phyloP scores from a whole-genome alignment of 2,113 vertebrate species.

The Romanogobio albipinnatus region DNA sequence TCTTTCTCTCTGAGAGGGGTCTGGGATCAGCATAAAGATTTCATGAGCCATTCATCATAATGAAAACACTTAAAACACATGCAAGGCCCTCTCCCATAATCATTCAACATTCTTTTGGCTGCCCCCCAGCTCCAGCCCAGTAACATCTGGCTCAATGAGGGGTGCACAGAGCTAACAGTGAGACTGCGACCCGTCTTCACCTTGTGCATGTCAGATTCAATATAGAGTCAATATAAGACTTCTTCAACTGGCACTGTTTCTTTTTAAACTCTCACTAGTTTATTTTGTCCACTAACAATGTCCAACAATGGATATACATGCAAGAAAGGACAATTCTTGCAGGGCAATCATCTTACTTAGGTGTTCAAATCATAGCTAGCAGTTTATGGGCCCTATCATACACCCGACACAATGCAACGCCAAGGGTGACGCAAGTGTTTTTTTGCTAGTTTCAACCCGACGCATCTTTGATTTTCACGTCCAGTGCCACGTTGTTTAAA shows the following conservation, averaged over 20 bases:
- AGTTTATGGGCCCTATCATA: too few relatives aligned
- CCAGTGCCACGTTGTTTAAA: too few relatives aligned
- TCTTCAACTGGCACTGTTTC: background rate
- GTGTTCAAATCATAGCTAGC: too few relatives aligned
- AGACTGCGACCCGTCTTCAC: background rate
- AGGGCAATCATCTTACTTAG: too few relatives aligned
- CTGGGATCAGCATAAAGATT: constrained; percentile 40
- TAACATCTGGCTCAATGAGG: constrained; percentile 37
- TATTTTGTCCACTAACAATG: background rate
- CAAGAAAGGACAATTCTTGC: too few relatives aligned
- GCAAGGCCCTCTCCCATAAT: constrained; percentile 36
- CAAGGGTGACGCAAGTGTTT: too few relatives aligned
- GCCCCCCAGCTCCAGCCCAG: constrained; percentile 27
- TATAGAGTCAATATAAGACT: background rate
- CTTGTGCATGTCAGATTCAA: background rate
- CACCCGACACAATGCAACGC: too few relatives aligned
- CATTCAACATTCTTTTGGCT: constrained; percentile 38
- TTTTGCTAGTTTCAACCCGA: too few relatives aligned
- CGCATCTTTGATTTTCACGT: too few relatives aligned
- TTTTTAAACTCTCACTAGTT: background rate
- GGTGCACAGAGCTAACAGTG: constrained; percentile 5
- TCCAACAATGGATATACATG: background rate
- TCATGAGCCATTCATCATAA: constrained; percentile 52
- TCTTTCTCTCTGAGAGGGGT: constrained; percentile 21
- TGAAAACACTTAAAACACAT: constrained; percentile 52